Conservation (phyloP, 1,140 invertebrate genomes). For the Drosophila rufa region DNA sequence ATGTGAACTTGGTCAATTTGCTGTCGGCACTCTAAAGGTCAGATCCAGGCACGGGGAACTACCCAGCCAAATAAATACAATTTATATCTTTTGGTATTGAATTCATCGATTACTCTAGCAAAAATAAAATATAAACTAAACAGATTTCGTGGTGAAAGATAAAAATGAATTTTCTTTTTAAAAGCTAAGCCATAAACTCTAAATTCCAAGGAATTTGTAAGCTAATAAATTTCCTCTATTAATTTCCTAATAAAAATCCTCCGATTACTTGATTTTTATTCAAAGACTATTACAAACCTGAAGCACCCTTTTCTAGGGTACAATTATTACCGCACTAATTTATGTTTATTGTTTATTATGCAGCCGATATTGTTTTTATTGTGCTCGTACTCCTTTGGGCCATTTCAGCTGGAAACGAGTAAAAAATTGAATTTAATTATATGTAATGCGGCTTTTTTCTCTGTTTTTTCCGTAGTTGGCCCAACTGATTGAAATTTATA, state of each 20-base stretch:
- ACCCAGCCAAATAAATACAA: conserved; percentile 3
- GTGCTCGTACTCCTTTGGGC: conserved; percentile 50
- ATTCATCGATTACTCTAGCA: neutral
- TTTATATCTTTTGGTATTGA: neutral
- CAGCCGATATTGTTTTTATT: conserved; percentile 51
- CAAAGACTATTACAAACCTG: neutral
- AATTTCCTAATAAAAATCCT: neutral
- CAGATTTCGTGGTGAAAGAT: neutral
- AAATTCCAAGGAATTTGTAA: neutral
- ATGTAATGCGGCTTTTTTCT: conserved; percentile 61
- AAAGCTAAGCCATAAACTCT: neutral
- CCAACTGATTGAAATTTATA: conserved; percentile 77
- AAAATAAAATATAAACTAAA: neutral
- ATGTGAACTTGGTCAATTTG: conserved; percentile 74
- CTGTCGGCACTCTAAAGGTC: conserved; percentile 62
- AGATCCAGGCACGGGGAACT: conserved; percentile 15
- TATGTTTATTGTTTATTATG: conserved; percentile 76
- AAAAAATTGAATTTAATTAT: conserved; percentile 71
- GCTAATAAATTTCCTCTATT: neutral
- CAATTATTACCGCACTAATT: conserved; percentile 60
- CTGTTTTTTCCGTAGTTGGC: conserved; percentile 16
- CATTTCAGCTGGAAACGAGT: conserved; percentile 11
- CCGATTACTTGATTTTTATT: neutral
- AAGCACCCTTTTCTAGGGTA: conserved; percentile 24
- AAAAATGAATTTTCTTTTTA: neutral